These are phyloP conservation scores for Timandra comae DNA, from an alignment of 2,888 invertebrate species.

Conservation along the genomic window DNA sequence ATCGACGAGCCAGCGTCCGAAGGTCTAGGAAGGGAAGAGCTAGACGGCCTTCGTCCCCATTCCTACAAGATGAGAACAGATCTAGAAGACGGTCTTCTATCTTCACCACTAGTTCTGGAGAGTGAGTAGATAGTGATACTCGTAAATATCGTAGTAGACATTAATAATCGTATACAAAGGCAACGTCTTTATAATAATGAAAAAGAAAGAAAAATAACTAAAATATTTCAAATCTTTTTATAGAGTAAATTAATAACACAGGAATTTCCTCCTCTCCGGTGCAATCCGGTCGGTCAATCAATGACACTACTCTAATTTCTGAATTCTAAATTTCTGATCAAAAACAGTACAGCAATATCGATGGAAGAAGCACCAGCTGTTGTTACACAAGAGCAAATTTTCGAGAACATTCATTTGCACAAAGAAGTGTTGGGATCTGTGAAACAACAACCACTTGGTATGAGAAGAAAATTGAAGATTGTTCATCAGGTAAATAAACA, in stretches of 20 bases:
- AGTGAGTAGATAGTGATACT: too few relatives aligned
- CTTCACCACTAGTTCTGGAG: constrained; percentile 90
- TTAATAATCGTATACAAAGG: too few relatives aligned
- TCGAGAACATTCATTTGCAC: constrained; percentile 92
- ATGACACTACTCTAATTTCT: too few relatives aligned
- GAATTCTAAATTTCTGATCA: constrained; percentile 9
- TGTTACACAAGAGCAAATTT: constrained; percentile 90
- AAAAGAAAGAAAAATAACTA: too few relatives aligned
- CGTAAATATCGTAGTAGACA: too few relatives aligned
- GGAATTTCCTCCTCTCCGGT: too few relatives aligned
- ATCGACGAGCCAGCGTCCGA: constrained; percentile 84
- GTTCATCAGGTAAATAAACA: constrained; percentile 83
- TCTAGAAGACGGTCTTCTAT: constrained; percentile 70
- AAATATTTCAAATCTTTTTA: too few relatives aligned
- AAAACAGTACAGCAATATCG: constrained; percentile 83
- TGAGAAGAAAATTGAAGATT: constrained; percentile 87
- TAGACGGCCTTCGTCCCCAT: constrained; percentile 78
- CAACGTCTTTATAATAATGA: too few relatives aligned
- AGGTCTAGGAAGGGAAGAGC: constrained; percentile 81
- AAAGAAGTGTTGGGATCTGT: constrained; percentile 93
- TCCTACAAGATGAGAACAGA: constrained; percentile 58
- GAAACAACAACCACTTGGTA: constrained; percentile 89
- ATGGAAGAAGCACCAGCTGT: constrained; percentile 81
- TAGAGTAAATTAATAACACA: too few relatives aligned
- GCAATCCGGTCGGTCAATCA: too few relatives aligned